Evolutionary conservation across 2,113 vertebrate species (phyloP).

Genomic region (Heterocephalus glaber): DNA sequence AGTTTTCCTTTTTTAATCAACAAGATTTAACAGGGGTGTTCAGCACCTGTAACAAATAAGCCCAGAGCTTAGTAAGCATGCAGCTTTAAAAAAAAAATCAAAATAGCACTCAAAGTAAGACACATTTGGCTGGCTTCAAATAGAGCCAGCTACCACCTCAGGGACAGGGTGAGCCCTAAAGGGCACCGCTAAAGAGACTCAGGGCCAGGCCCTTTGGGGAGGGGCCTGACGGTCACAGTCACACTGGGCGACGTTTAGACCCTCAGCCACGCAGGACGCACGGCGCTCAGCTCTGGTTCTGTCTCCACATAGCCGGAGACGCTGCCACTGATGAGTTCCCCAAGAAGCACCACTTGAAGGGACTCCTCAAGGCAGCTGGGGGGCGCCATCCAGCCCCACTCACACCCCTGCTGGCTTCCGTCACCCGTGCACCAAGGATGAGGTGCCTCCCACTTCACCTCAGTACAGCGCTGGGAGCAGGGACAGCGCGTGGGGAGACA

Average conservation of each 20-base stretch:
- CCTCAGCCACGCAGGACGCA: not conserved
- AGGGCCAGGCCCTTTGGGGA: not conserved
- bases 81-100: slow-evolving; percentile 30
- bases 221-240: not conserved
- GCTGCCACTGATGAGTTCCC: not conserved
- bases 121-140: not conserved
- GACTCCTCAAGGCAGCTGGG: not conserved
- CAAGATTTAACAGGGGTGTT: not conserved
- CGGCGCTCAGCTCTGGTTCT: not conserved
- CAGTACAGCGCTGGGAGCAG: rapidly evolving
- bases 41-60: not conserved
- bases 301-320: not conserved
- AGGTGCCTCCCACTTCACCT: rapidly evolving
- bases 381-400: not conserved
- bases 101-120: slow-evolving; percentile 11
- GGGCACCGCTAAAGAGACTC: rapidly evolving
- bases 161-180: not conserved
- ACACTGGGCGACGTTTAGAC: not conserved
- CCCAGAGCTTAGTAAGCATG: not conserved
- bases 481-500: too few relatives aligned
- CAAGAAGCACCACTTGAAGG: not conserved
- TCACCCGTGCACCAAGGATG: not conserved
- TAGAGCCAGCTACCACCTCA: not conserved
- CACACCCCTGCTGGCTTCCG: not conserved
- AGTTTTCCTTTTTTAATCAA: not conserved